Conservation (phyloP, 2,888 invertebrate genomes). For the Microplitis manilae region DNA sequence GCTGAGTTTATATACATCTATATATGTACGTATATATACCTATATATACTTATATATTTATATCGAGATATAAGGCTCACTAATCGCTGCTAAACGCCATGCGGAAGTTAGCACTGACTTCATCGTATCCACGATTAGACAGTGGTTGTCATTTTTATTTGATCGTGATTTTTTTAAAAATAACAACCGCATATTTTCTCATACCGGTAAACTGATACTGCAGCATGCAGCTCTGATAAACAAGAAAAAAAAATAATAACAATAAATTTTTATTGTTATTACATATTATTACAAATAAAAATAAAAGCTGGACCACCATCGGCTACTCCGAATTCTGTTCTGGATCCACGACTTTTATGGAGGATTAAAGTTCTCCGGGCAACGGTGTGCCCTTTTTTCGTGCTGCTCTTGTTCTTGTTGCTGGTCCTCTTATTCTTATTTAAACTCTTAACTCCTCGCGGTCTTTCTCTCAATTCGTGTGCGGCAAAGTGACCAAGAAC, state of each 20-base stretch:
- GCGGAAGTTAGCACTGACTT: slow-evolving; percentile 32
- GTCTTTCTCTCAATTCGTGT: not conserved
- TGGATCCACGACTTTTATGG: slow-evolving; percentile 44
- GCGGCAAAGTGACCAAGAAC: not conserved
- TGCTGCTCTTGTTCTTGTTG: not conserved
- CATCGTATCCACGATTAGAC: slow-evolving; percentile 19
- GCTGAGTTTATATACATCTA: slow-evolving; percentile 28
- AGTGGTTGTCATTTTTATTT: slow-evolving; percentile 24
- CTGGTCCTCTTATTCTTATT: not conserved
- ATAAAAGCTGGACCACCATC: slow-evolving; percentile 27
- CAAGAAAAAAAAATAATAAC: not conserved
- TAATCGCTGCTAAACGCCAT: slow-evolving; percentile 33
- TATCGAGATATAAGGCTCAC: slow-evolving; percentile 23
- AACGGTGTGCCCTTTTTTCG: slow-evolving; percentile 18
- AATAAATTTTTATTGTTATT: not conserved
- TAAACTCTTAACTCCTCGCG: not conserved
- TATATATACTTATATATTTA: slow-evolving; percentile 1
- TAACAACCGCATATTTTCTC: slow-evolving; percentile 16
- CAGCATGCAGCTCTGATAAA: not conserved
- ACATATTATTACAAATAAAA: slow-evolving; percentile 1
- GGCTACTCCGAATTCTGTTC: slow-evolving; percentile 38
- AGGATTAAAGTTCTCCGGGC: slow-evolving; percentile 31
- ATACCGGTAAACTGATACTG: slow-evolving; percentile 9
- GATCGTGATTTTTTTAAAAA: slow-evolving; percentile 14
- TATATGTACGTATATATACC: slow-evolving; percentile 9